phyloP scores from a whole-genome alignment of 2,797 vertebrate species.

The Gouania willdenowi region DNA sequence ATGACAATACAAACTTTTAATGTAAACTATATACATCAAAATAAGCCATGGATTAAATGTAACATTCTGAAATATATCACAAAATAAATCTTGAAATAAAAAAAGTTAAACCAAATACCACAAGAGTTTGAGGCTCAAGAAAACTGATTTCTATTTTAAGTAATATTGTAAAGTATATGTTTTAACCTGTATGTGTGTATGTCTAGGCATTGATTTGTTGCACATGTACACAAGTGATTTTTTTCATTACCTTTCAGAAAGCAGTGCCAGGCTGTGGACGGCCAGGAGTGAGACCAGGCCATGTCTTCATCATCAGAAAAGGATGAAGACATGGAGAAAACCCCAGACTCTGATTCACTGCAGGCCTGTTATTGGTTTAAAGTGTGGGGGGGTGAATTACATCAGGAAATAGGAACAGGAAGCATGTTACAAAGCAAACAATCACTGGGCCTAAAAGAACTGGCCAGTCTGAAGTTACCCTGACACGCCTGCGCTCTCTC shows the following conservation, averaged over 20 bases:
- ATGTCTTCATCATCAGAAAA: conserved; percentile 98
- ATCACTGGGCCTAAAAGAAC: no score
- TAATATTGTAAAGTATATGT: no score
- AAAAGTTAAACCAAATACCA: no score
- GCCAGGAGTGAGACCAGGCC: conserved; percentile 98
- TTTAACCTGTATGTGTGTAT: not conserved
- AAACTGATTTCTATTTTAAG: no score
- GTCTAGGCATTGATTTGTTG: not conserved
- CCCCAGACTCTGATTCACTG: conserved; percentile 95
- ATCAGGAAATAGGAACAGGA: conserved; percentile 29
- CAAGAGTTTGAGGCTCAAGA: no score
- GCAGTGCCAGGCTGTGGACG: conserved; percentile 95
- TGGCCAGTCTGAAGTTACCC: conserved; percentile 75
- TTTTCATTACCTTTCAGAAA: conserved; percentile 90
- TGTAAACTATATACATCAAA: no score
- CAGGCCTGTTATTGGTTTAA: conserved; percentile 86
- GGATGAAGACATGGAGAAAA: conserved; percentile 94
- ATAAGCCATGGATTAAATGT: no score
- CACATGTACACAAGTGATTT: not conserved
- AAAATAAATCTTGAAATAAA: no score
- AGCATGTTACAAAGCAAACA: not conserved
- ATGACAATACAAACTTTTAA: no score
- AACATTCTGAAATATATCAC: no score
- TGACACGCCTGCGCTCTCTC: conserved; percentile 82
- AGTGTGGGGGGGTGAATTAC: no score